Evolutionary conservation across 2,797 vertebrate species (phyloP).

Genomic region (Sus cebifrons): DNA sequence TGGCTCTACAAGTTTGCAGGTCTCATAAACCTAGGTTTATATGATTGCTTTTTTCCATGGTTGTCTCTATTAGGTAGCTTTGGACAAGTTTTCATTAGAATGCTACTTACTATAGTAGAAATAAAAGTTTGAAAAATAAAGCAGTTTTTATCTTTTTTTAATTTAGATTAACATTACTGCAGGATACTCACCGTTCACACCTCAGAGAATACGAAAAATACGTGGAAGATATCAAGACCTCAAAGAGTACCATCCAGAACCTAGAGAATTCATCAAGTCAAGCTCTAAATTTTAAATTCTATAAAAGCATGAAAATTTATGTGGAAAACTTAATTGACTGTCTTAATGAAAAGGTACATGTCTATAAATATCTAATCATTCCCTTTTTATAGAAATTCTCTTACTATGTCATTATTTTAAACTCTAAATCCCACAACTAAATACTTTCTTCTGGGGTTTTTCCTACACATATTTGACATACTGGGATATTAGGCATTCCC

Average conservation of each 20-base stretch:
- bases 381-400: not conserved
- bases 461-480: slow-evolving; percentile 25
- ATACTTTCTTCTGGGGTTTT: slow-evolving; percentile 25
- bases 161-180: slow-evolving; percentile 93
- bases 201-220: slow-evolving; percentile 94
- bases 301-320: slow-evolving; percentile 93
- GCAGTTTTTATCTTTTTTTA: slow-evolving; percentile 9
- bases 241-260: slow-evolving; percentile 90
- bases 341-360: slow-evolving; percentile 95
- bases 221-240: slow-evolving; percentile 91
- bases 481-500: not conserved
- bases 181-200: slow-evolving; percentile 94
- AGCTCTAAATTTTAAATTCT: slow-evolving; percentile 93
- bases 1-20: not conserved
- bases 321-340: slow-evolving; percentile 95
- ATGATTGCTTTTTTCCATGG: not conserved
- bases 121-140: slow-evolving; percentile 49
- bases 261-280: slow-evolving; percentile 92
- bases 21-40: not conserved
- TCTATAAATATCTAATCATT: slow-evolving; percentile 14
- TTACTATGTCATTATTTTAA: not conserved
- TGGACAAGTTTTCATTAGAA: slow-evolving; percentile 1
- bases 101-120: not conserved
- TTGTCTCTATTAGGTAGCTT: not conserved
- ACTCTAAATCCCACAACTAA: not conserved